These are phyloP conservation scores for Eptatretus atami DNA, from an alignment of 2,797 vertebrate species.

Conservation along the genomic window DNA sequence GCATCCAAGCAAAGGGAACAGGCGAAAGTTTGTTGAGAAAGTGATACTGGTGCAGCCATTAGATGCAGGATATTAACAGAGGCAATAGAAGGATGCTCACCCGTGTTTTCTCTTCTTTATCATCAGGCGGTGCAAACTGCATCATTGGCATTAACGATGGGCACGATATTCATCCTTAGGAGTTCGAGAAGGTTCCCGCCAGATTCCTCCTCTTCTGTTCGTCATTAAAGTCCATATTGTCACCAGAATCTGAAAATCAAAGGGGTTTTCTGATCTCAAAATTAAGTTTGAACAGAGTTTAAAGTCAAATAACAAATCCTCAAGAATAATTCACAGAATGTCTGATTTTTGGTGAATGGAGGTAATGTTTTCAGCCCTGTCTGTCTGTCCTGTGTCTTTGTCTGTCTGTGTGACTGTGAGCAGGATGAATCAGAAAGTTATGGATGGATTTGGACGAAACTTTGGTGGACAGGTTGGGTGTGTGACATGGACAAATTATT, in stretches of 20 bases:
- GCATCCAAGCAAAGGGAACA: not conserved
- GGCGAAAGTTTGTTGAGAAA: not conserved
- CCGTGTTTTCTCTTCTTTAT: conserved; percentile 91
- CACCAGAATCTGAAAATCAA: conserved; percentile 41
- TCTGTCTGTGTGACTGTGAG: too few relatives aligned
- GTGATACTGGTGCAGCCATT: not conserved
- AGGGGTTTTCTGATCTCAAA: not conserved
- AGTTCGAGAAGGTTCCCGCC: conserved; percentile 64
- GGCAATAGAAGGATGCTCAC: conserved; percentile 27
- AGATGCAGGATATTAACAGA: not conserved
- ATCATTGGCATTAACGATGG: conserved; percentile 96
- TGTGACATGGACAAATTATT: too few relatives aligned
- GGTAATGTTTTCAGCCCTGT: too few relatives aligned
- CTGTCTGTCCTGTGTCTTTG: too few relatives aligned
- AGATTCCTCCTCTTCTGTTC: conserved; percentile 83
- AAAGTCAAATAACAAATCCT: conserved; percentile 6
- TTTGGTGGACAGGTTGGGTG: too few relatives aligned
- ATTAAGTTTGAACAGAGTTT: not conserved
- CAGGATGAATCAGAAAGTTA: too few relatives aligned
- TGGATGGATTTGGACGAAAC: too few relatives aligned
- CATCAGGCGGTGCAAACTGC: conserved; percentile 77
- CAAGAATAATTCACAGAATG: not conserved
- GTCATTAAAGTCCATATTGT: conserved; percentile 85
- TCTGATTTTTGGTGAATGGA: not conserved
- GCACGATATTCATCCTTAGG: conserved; percentile 89